Base-by-base conservation (phyloP, 2,113 vertebrate genomes). In the Alethe diademata region DNA sequence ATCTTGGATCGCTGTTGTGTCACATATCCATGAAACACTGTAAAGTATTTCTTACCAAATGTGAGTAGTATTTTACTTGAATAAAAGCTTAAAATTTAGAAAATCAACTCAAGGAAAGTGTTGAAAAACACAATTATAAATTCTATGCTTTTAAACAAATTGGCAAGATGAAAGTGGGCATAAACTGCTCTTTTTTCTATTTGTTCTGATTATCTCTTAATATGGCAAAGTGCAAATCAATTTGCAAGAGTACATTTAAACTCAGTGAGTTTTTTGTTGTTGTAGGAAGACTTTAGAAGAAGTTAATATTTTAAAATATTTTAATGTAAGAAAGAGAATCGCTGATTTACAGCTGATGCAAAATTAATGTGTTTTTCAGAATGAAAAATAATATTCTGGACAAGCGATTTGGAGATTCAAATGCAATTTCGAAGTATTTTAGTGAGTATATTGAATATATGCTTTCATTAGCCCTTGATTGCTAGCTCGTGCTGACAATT, bases 131-230 rank as follows among this genome's bases (percentile, higher is more conserved):
- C 38, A 93, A 36, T 42, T 88, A 67, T 58, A 86, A 86, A 89
- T 84, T 88, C 35, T 70, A 64, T 67, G 92, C 87, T 97, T 97
- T 97, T 95, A 97, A 94, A 72, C 38, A 95, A 96, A 95, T 97
- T 96, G 61, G 51, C 28, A 93, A 91, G 54, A 91, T 62, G 96
- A 57, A 43, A 66, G 57, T 85, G 36, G 58, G 40, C 78, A 90
- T 90, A 92, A 84, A 62, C n/a, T 56, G 3, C 31, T 16, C n/a
- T 93, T 57, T 64, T 87, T 94, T 53, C 91, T 17, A 86, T 96
- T 97, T 97, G 54, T 95, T 92, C 69, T 91, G 36, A 78, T 86
- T 94, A 78, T 87, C 45, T 92, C 60, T 94, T 95, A 97, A 95
- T 94, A 95, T 28, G 65, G 53, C 64, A 88, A 96, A 96, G 60